phyloP scores from a whole-genome alignment of 2,888 invertebrate genomes.

The Chironomus tentans region DNA sequence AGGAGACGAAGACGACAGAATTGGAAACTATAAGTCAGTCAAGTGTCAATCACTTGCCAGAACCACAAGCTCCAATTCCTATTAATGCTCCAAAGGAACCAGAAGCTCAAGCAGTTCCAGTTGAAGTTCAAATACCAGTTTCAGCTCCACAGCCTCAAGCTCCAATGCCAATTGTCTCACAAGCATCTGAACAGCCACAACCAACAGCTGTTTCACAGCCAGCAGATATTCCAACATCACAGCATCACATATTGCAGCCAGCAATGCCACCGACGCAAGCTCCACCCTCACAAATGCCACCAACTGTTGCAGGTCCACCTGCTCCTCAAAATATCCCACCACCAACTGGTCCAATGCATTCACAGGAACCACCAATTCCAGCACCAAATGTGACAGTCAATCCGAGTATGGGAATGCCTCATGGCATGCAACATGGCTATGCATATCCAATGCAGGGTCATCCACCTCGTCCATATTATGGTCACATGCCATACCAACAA shows the following conservation, averaged over 20 bases:
- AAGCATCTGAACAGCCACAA: neutral
- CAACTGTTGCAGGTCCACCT: constrained; percentile 32
- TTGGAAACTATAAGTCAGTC: neutral
- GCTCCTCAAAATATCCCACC: constrained; percentile 32
- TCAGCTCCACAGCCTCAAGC: too few species aligned
- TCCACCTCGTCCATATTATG: constrained; percentile 26
- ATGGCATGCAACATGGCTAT: constrained; percentile 22
- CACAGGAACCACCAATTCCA: constrained; percentile 33
- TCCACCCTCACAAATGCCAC: constrained; percentile 29
- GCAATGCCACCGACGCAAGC: constrained; percentile 29
- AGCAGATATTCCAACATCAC: constrained; percentile 15
- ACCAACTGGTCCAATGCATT: constrained; percentile 32
- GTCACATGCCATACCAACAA: constrained; percentile 35
- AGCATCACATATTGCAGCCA: constrained; percentile 20
- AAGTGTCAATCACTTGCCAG: neutral
- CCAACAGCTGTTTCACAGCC: too few species aligned
- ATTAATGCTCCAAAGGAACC: neutral
- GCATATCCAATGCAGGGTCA: constrained; percentile 28
- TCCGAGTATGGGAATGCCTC: constrained; percentile 30
- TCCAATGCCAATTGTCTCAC: neutral
- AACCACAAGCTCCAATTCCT: neutral
- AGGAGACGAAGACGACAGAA: neutral
- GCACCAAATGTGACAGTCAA: constrained; percentile 37
- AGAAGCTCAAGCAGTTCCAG: neutral
- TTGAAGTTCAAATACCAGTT: neutral